Evolutionary conservation across 1,140 invertebrate genomes (phyloP).

Genomic region (Fopius arisanus): DNA sequence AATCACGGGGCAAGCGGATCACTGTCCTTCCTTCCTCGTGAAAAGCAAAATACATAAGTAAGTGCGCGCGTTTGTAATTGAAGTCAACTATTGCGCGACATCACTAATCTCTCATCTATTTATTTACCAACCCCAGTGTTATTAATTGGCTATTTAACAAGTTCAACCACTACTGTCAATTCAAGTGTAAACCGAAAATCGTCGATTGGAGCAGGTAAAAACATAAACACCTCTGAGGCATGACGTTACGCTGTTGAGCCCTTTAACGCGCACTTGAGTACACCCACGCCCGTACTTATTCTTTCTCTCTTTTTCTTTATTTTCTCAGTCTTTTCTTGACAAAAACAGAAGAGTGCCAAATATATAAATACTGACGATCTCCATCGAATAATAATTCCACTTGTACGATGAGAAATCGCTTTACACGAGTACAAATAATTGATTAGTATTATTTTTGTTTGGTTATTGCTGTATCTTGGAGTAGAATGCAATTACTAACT

Average conservation of each 20-base stretch:
- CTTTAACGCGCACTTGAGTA: constrained; percentile 20
- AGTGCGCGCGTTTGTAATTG: constrained; percentile 11
- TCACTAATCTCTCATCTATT: not conserved
- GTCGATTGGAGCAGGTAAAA: not conserved
- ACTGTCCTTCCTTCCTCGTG: not conserved
- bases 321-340: not conserved
- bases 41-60: not conserved
- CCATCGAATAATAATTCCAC: not conserved
- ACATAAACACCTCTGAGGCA: not conserved
- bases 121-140: too few relatives aligned
- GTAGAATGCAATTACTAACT: not conserved
- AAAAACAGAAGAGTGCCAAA: not conserved
- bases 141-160: not conserved
- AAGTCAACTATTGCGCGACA: not conserved
- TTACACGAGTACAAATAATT: not conserved
- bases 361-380: not conserved
- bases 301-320: not conserved
- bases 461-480: too few relatives aligned
- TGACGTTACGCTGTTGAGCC: not conserved
- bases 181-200: not conserved
- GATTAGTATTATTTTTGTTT: not conserved
- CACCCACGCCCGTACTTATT: constrained; percentile 19
- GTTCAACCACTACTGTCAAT: not conserved
- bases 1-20: not conserved
- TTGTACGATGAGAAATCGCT: not conserved